A percentile compares a stretch with the other conserved stretches of the same genome.
These are phyloP conservation scores for Hoplodrina blanda DNA, from an alignment of 2,888 invertebrate species.

Conservation along the genomic window DNA sequence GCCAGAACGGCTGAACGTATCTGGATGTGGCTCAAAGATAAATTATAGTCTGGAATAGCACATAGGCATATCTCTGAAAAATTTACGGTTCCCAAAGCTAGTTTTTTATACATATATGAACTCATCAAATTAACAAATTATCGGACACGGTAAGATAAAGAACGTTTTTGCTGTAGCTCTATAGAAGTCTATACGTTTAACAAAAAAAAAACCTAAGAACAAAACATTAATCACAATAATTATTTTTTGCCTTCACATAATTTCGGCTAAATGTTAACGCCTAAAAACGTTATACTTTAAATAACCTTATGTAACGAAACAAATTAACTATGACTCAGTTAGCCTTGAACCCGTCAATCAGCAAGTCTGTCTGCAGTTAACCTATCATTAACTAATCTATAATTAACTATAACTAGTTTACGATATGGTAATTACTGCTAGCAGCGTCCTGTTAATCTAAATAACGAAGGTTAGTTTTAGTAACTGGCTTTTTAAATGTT, in stretches of 20 bases:
- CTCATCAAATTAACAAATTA: conserved; percentile 7
- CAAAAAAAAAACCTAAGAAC: background rate
- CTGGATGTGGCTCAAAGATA: no score
- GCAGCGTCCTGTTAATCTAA: conserved; percentile 18
- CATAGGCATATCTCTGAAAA: no score
- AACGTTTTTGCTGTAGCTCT: conserved; percentile 9
- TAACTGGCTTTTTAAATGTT: conserved; percentile 9
- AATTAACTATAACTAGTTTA: conserved; percentile 74
- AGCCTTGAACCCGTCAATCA: conserved; percentile 81
- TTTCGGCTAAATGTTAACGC: conserved; percentile 23
- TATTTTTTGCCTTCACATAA: conserved; percentile 15
- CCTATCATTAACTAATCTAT: conserved; percentile 69
- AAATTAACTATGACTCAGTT: conserved; percentile 56
- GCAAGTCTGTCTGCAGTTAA: conserved; percentile 63
- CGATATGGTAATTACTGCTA: conserved; percentile 72
- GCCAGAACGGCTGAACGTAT: no score
- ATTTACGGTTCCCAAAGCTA: no score
- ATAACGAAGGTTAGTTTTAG: conserved; percentile 33
- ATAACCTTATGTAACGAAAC: conserved; percentile 47
- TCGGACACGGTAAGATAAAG: background rate
- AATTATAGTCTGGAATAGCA: no score
- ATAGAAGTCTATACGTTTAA: no score
- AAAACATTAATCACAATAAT: background rate
- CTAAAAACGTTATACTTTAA: conserved; percentile 39
- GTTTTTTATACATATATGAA: background rate